Percentiles rank a stretch among this genome's conserved stretches.
phyloP scores from a whole-genome alignment of 2,888 invertebrate genomes.

The Sepiola atlantica region DNA sequence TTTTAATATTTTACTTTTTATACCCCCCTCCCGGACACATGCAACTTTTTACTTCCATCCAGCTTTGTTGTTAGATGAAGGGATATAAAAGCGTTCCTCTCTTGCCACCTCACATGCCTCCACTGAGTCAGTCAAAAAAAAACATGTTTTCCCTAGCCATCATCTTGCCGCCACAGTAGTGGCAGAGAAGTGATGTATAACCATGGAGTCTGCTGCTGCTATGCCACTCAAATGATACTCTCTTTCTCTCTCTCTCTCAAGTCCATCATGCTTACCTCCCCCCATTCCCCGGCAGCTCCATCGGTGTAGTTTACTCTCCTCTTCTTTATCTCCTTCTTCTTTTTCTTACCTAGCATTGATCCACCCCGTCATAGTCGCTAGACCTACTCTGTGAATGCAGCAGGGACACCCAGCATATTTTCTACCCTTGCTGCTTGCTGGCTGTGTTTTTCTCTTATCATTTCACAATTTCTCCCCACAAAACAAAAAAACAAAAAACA shows the following conservation, averaged over 20 bases:
- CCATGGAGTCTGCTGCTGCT: background rate
- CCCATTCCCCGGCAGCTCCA: background rate
- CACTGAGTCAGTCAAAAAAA: background rate
- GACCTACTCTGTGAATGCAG: background rate
- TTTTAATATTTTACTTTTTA: too few relatives aligned
- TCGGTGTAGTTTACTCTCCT: background rate
- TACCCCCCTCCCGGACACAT: background rate
- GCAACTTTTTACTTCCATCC: background rate
- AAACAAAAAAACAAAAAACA: background rate
- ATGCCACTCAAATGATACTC: background rate
- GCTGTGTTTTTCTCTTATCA: background rate
- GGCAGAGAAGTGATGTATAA: background rate
- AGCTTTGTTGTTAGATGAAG: background rate
- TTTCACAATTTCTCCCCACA: slow-evolving; percentile 9
- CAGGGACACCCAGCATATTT: background rate
- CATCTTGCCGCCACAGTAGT: background rate
- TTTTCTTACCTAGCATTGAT: background rate
- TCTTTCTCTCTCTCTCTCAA: background rate
- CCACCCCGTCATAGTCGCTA: background rate
- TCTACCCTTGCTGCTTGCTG: background rate
- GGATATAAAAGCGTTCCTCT: background rate
- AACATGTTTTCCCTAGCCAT: background rate
- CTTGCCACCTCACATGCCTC: slow-evolving; percentile 20
- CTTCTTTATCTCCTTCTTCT: background rate
- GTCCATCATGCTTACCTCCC: background rate